Evolutionary conservation across 23 tunicate species (phyloP).

Genomic region (Halocynthia aurantium): DNA sequence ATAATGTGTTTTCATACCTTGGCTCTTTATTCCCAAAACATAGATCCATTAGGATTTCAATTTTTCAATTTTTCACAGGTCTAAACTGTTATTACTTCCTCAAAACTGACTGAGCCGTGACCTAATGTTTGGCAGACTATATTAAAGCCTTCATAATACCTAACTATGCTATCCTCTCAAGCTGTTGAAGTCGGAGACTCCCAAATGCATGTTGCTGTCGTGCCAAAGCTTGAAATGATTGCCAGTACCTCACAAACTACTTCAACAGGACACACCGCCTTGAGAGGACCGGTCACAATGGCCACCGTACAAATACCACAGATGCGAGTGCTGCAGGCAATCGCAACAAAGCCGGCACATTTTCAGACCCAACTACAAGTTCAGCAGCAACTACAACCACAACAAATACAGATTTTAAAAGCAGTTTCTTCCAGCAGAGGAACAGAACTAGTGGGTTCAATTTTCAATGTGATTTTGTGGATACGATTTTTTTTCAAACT

Average conservation of each 20-base stretch:
- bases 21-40: too few species aligned
- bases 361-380: neutral
- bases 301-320: slow-evolving; percentile 8
- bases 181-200: neutral
- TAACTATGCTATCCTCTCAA: slow-evolving; percentile 5
- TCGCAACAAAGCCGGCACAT: slow-evolving; percentile 3
- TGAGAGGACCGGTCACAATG: neutral
- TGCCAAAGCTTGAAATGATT: slow-evolving; percentile 1
- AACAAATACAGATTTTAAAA: slow-evolving; percentile 12
- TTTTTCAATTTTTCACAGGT: too few species aligned
- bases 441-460: neutral
- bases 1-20: too few species aligned
- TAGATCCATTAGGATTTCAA: too few species aligned
- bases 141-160: too few species aligned
- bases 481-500: neutral
- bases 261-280: neutral
- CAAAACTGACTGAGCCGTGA: too few species aligned
- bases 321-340: slow-evolving; percentile 18
- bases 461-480: neutral
- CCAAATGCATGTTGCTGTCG: neutral
- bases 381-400: slow-evolving; percentile 1
- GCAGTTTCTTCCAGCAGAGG: slow-evolving; percentile 17
- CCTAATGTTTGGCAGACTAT: too few species aligned
- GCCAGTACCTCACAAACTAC: neutral
- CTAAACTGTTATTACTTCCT: too few species aligned